Evolutionary conservation across 2,797 vertebrate genomes (phyloP).

Genomic region (Peromyscus melanophrys): DNA sequence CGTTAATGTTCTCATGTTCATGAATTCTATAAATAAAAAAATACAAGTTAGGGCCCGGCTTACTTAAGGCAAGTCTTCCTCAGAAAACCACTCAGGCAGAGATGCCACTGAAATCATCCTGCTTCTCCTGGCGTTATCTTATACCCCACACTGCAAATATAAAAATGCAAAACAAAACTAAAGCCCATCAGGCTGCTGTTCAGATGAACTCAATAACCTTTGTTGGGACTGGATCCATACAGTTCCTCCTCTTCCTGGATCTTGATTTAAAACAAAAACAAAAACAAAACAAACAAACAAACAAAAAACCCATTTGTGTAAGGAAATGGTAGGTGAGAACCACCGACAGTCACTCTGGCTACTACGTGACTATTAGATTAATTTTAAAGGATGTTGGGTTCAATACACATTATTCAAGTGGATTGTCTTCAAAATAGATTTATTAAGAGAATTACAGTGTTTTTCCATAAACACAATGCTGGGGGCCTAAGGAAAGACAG

Average conservation of each 20-base stretch:
- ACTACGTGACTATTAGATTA: neutral
- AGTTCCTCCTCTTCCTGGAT: neutral
- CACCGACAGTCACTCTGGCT: neutral
- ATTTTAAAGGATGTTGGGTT: neutral
- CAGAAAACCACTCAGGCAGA: neutral
- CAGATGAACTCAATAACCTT: neutral
- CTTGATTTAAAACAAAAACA: neutral
- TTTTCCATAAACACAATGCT: neutral
- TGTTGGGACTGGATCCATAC: neutral
- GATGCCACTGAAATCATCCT: neutral
- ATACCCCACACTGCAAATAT: neutral
- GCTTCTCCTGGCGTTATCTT: neutral
- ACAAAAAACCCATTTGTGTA: neutral
- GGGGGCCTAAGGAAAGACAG: neutral
- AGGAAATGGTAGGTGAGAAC: neutral
- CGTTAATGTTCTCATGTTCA: conserved; percentile 57
- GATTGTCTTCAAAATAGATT: neutral
- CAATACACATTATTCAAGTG: neutral
- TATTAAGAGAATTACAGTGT: neutral
- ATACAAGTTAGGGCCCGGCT: neutral
- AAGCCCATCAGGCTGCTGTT: neutral
- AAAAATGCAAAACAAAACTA: neutral
- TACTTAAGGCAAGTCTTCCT: conserved; percentile 30
- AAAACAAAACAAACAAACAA: neutral
- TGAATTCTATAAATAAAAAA: conserved; percentile 73